These are phyloP conservation scores for Procambarus virginalis DNA, from an alignment of 1,140 invertebrate genomes.

Conservation along the genomic window DNA sequence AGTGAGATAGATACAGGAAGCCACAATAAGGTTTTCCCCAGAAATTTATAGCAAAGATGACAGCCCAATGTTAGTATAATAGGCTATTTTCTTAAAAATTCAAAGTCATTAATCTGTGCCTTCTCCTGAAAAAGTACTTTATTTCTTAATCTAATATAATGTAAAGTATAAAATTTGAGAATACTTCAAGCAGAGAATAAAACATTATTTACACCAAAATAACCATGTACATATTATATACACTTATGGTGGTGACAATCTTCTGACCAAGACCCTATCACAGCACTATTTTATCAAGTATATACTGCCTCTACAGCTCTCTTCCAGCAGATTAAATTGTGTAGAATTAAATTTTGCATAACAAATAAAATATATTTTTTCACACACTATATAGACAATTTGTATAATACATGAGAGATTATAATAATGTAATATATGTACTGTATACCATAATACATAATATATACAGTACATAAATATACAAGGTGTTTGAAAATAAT, in stretches of 20 bases:
- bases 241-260: constrained; percentile 27
- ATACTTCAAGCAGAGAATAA: constrained; percentile 7
- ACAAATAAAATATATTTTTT: too few relatives aligned
- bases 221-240: constrained; percentile 42
- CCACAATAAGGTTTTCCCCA: too few relatives aligned
- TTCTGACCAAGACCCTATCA: constrained; percentile 60
- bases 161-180: constrained; percentile 30
- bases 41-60: neutral
- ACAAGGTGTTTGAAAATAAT: too few relatives aligned
- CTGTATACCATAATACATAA: too few relatives aligned
- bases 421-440: too few relatives aligned
- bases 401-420: too few relatives aligned
- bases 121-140: constrained; percentile 14
- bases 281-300: constrained; percentile 44
- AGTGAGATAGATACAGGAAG: too few relatives aligned
- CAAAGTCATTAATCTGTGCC: neutral
- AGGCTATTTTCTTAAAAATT: neutral
- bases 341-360: too few relatives aligned
- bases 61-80: too few relatives aligned
- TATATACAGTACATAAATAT: too few relatives aligned
- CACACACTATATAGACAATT: too few relatives aligned
- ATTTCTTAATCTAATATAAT: neutral
- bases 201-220: constrained; percentile 51
- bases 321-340: neutral
- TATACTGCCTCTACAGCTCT: constrained; percentile 29